Conservation (phyloP, 1,140 invertebrate genomes). For the Drosophila neocordata region DNA sequence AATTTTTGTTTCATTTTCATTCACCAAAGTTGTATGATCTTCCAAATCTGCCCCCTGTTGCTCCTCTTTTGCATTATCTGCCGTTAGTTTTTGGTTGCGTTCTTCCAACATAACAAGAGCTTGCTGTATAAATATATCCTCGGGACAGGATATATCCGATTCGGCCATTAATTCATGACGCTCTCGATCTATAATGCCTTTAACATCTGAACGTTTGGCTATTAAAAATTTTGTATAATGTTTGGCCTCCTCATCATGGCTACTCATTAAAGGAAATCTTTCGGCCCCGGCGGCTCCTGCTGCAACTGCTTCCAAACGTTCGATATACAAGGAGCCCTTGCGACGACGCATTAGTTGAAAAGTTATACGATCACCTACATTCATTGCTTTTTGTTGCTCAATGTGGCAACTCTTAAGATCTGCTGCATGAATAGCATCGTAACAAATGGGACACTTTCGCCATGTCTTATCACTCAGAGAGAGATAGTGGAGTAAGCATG, state of each 20-base stretch:
- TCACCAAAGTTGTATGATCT: constrained; percentile 13
- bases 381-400: constrained; percentile 83
- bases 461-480: constrained; percentile 89
- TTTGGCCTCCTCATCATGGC: constrained; percentile 82
- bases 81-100: constrained; percentile 52
- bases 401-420: constrained; percentile 83
- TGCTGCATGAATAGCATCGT: constrained; percentile 86
- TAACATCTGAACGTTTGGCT: constrained; percentile 86
- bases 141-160: constrained; percentile 89
- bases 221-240: constrained; percentile 91
- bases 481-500: constrained; percentile 96
- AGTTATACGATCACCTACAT: constrained; percentile 89
- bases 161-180: constrained; percentile 86
- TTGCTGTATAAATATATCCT: constrained; percentile 93
- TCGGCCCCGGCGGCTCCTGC: constrained; percentile 19
- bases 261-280: constrained; percentile 71
- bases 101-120: constrained; percentile 87
- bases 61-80: constrained; percentile 40
- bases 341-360: constrained; percentile 94
- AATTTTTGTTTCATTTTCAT: constrained; percentile 32
- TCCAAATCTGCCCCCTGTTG: constrained; percentile 32
- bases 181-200: constrained; percentile 89
- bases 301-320: constrained; percentile 83
- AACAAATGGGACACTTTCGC: constrained; percentile 94
- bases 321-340: constrained; percentile 89